Evolutionary conservation across 2,797 vertebrate genomes (phyloP), one percentile per base, ranked within the genome.

Genomic region (Margarornis squamiger): DNA sequence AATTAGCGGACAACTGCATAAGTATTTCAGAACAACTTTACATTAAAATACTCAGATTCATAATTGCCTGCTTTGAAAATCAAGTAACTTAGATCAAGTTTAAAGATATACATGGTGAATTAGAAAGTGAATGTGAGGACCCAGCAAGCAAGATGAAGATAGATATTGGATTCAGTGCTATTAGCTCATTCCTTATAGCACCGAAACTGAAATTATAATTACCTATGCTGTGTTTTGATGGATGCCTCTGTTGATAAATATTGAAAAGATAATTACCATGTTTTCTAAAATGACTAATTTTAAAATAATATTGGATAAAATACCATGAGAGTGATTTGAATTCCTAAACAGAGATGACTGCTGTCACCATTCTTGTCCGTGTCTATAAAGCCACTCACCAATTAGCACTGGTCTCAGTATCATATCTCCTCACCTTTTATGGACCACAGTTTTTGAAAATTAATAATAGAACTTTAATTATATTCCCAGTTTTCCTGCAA

Each of bases 111-210:
- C 5, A 5, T 32, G 14, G 34, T 36, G 30, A 66, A 58, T 70
- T n/a, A 86, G 14, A 58, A 61, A 54, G 26, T 38, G 38, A 81
- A 57, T 34, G 26, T 73, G 46, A 45, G 22, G 17, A 45, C 4
- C 0, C 0, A 61, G 15, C 3, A 72, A 51, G 17, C 9, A 18
- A 80, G 49, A 29, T 27, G 38, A 75, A 22, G 10, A 34, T 11
- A 85, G 18, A 27, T 43, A 45, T 5, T 71, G 11, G 17, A 68
- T 39, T 79, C 41, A 80, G 73, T 68, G 30, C 27, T 5, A 4
- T 67, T 59, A 46, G 3, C 12, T 74, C 16, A 41, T 63, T 68
- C 24, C 29, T 70, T 65, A 34, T 12, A 61, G 65, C 7, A 23
- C 6, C 43, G 38, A 46, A 80, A 66, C 11, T 55, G 21, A 62